These are phyloP conservation scores for Scomber colias DNA, from an alignment of 2,113 vertebrate species.

Conservation along the genomic window DNA sequence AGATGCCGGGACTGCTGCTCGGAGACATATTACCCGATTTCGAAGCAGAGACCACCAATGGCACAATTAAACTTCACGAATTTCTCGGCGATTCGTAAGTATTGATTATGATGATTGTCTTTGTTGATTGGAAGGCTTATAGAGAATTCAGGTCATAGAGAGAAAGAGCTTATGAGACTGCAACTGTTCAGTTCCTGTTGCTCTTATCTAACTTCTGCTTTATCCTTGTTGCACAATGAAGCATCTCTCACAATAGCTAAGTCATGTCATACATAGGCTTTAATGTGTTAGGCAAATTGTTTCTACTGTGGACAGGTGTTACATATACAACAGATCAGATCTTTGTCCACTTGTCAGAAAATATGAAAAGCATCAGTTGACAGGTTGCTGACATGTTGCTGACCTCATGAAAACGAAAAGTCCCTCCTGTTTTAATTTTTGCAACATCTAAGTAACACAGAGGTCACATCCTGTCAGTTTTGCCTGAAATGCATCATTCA, in stretches of 20 bases:
- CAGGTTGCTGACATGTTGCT: neutral
- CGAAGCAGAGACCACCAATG: slow-evolving; percentile 90
- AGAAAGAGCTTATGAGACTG: no score
- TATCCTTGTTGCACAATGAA: no score
- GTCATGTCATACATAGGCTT: no score
- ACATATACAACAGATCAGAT: neutral
- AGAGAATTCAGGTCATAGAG: neutral
- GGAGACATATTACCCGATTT: slow-evolving; percentile 93
- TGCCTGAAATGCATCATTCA: neutral
- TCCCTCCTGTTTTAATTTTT: neutral
- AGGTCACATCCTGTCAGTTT: slow-evolving; percentile 35
- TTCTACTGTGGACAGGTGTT: neutral
- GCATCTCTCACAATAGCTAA: no score
- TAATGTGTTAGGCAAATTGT: neutral
- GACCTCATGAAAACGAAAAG: neutral
- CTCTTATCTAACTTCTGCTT: slow-evolving; percentile 41
- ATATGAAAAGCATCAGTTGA: neutral
- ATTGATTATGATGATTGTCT: neutral
- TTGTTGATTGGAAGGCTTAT: neutral
- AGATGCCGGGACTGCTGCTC: slow-evolving; percentile 91
- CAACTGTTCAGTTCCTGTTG: slow-evolving; percentile 35
- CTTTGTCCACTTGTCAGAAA: neutral
- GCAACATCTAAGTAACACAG: neutral
- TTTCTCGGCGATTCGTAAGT: slow-evolving; percentile 93
- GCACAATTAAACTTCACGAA: slow-evolving; percentile 89